These are phyloP conservation scores for Vireo griseus DNA, from an alignment of 2,797 vertebrate genomes.

Conservation along the genomic window DNA sequence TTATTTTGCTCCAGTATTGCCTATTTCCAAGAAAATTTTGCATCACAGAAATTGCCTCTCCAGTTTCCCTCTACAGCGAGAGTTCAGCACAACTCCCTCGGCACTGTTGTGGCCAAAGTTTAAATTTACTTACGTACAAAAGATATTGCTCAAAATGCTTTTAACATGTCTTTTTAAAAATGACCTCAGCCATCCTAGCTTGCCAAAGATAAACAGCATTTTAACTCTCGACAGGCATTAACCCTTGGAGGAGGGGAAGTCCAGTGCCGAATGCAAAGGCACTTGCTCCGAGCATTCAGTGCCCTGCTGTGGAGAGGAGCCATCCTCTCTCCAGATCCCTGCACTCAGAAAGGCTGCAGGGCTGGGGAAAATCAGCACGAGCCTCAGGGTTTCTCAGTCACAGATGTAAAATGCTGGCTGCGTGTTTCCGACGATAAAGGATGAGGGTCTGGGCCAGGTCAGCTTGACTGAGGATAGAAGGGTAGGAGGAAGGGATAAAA, in stretches of 20 bases:
- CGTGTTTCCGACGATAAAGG: neutral
- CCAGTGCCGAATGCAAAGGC: neutral
- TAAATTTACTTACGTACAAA: neutral
- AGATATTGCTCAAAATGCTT: slow-evolving; percentile 45
- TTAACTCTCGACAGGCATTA: neutral
- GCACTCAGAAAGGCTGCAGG: neutral
- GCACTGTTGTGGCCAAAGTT: neutral
- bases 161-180: neutral
- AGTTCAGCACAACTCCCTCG: neutral
- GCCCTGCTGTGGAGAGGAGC: neutral
- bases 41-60: neutral
- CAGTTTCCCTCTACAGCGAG: neutral
- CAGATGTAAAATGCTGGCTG: neutral
- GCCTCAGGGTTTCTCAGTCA: neutral
- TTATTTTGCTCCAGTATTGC: neutral
- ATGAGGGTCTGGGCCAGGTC: neutral
- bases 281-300: neutral
- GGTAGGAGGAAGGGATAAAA: neutral
- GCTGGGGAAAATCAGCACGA: neutral
- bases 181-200: neutral
- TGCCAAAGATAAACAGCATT: slow-evolving; percentile 35
- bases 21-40: neutral
- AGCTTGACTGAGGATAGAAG: neutral
- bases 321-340: neutral
- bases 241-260: neutral